These are phyloP conservation scores for Myiagra hebetior DNA, from an alignment of 2,113 vertebrate species.

Conservation along the genomic window DNA sequence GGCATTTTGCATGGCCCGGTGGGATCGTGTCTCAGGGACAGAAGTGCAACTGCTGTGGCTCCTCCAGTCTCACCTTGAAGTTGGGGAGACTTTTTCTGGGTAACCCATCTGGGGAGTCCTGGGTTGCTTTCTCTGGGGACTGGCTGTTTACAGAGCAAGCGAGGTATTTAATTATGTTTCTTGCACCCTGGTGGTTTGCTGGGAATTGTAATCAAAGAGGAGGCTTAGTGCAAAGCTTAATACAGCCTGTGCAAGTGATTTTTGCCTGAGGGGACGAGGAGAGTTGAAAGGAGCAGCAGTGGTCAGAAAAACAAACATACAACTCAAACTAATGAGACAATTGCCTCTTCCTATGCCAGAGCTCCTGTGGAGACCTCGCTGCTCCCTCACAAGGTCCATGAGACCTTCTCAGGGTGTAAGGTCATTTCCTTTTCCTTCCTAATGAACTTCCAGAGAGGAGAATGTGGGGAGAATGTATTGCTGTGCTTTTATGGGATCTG, in stretches of 20 bases:
- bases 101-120: conserved; percentile 7
- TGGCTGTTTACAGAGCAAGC: conserved; percentile 33
- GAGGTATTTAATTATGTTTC: conserved; percentile 66
- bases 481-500: background rate
- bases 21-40: background rate
- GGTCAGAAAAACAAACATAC: conserved; percentile 52
- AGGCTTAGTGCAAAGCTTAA: conserved; percentile 61
- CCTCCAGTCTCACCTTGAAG: background rate
- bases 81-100: background rate
- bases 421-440: background rate
- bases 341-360: background rate
- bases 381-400: background rate
- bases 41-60: background rate
- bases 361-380: background rate
- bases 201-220: conserved; percentile 67
- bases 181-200: conserved; percentile 59
- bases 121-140: background rate
- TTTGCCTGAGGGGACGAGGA: conserved; percentile 48
- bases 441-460: background rate
- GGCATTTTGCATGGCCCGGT: background rate
- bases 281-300: conserved; percentile 54
- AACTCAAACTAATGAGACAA: conserved; percentile 43
- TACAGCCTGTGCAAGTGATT: conserved; percentile 57
- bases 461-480: background rate
- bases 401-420: background rate